These are phyloP conservation scores for Cantharis nigra DNA, from an alignment of 2,888 invertebrate species.

Conservation along the genomic window DNA sequence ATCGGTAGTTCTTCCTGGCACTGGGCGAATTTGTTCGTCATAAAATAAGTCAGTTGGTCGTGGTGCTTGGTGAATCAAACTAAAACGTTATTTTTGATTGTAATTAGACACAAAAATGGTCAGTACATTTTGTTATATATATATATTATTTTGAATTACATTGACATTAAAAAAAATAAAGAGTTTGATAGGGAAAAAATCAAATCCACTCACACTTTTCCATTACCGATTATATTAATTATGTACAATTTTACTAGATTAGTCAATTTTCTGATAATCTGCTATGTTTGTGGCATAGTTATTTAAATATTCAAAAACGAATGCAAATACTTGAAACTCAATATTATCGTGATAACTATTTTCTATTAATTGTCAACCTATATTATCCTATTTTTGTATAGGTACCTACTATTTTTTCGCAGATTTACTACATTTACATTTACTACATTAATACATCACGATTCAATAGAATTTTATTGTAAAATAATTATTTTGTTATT, in stretches of 20 bases:
- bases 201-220: not conserved
- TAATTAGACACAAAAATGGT: not conserved
- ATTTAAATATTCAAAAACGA: too few species aligned
- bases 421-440: too few species aligned
- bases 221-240: not conserved
- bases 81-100: not conserved
- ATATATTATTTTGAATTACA: not conserved
- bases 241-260: not conserved
- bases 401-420: too few species aligned
- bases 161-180: not conserved
- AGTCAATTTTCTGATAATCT: not conserved
- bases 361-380: too few species aligned
- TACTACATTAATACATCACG: too few species aligned
- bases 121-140: not conserved
- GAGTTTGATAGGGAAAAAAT: not conserved
- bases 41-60: not conserved
- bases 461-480: too few species aligned
- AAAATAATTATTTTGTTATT: too few species aligned
- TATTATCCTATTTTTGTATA: too few species aligned
- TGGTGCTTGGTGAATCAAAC: not conserved
- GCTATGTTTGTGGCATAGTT: too few species aligned
- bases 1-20: constrained; percentile 23
- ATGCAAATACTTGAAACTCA: too few species aligned
- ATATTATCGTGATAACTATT: too few species aligned
- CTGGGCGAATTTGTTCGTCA: constrained; percentile 3